Base-by-base conservation (phyloP, 1,140 invertebrate genomes). In the Apolygus lucorum region DNA sequence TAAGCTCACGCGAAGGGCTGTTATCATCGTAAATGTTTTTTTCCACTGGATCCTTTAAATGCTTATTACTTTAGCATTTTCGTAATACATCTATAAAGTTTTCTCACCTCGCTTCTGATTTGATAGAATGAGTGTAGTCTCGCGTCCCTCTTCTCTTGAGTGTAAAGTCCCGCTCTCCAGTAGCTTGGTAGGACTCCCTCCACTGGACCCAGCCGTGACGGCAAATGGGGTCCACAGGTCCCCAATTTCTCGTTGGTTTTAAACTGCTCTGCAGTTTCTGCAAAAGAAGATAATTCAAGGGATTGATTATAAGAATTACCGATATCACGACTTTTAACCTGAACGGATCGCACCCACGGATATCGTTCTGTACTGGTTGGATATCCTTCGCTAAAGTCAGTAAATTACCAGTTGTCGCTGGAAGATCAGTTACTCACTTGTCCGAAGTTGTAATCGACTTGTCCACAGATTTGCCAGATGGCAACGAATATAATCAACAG, bases 111-210 rank as follows among this genome's bases (percentile, higher is more conserved):
- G 64, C 28, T 64, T 71, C 70, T 25, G 70, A 66, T 68, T 83
- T 84, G 28, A 85, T 81, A 1, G 83, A 84, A 76, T 83, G 82
- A 1, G 84, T 85, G 71, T 85, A 85, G 54, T 85, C 84, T 27
- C 82, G 78, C 0, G 84, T 85, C 11, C 84, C 84, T 0, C 83
- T 77, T n/a, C 84, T 76, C 62, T 83, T 81, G 26, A 85, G 73
- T 0, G 84, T 85, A 64, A 84, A 85, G 73, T 85, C 84, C 24
- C 82, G 75, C 64, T 82, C 79, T 0, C 84, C 83, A 72, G 75
- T 81, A 72, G 73, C 69, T 22, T 74, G 73, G 25, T 73, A 75
- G 27, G 73, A 72, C 52, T 76, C 74, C 24, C 75, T 71, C 76
- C 83, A 81, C 28, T 83, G 79, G 34, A 84, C 76, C 84, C 84